These are phyloP conservation scores for Turdus rufiventris DNA, from an alignment of 2,113 vertebrate species.

Conservation along the genomic window DNA sequence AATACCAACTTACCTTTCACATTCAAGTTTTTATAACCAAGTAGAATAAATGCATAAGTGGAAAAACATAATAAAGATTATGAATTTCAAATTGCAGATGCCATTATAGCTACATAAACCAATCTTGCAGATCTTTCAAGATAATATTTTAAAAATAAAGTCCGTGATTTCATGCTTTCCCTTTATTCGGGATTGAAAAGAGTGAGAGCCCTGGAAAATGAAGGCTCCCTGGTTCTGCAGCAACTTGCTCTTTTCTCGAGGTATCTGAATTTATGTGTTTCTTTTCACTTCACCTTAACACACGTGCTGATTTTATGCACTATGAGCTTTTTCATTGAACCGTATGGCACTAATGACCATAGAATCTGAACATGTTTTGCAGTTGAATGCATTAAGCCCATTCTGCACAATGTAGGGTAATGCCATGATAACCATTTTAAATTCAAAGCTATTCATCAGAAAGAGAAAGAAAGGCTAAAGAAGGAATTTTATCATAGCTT, in stretches of 20 bases:
- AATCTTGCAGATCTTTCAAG: not conserved
- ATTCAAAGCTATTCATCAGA: not conserved
- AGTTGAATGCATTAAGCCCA: not conserved
- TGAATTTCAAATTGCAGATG: not conserved
- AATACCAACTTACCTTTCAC: not conserved
- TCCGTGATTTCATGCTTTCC: not conserved
- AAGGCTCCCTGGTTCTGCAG: not conserved
- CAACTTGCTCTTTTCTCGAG: not conserved
- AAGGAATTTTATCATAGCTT: not conserved
- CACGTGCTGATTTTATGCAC: not conserved
- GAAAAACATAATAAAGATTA: not conserved
- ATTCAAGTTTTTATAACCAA: not conserved
- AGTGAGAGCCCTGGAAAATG: not conserved
- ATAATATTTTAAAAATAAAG: not conserved
- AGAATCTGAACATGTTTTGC: not conserved
- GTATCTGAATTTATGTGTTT: not conserved
- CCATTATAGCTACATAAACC: not conserved
- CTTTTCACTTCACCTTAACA: not conserved
- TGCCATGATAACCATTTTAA: not conserved
- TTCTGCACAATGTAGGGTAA: not conserved
- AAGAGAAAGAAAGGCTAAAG: not conserved
- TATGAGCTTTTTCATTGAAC: not conserved
- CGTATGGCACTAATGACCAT: not conserved
- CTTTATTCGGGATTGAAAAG: not conserved
- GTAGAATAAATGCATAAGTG: not conserved